A percentile compares a stretch with the other conserved stretches of the same genome.
phyloP scores from a whole-genome alignment of 2,113 vertebrate species.

The Toxostoma redivivum region DNA sequence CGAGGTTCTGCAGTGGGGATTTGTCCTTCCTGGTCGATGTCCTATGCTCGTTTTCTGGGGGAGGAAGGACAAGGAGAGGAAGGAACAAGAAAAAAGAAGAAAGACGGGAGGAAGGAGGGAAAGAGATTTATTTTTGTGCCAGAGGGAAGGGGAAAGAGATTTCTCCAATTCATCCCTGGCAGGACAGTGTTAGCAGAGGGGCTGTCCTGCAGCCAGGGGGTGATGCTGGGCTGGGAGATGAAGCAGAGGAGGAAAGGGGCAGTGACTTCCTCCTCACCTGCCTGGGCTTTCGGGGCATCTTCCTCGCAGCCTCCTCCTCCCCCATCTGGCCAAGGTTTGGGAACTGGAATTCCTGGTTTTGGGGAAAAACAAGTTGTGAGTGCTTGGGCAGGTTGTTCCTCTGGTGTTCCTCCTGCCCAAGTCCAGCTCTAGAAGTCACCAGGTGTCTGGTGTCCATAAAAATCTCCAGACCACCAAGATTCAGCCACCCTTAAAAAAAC shows the following conservation, averaged over 20 bases:
- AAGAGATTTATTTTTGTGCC: not conserved
- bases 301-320: not conserved
- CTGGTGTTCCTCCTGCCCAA: not conserved
- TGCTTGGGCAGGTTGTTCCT: no score
- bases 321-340: not conserved
- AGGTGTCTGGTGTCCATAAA: not conserved
- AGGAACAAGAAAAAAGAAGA: no score
- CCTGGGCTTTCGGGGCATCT: not conserved
- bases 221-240: not conserved
- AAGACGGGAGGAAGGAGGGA: no score
- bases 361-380: not conserved
- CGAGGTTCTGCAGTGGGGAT: not conserved
- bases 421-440: not conserved
- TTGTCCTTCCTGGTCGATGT: not conserved
- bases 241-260: not conserved
- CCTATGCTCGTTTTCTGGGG: not conserved
- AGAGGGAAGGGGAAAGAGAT: not conserved
- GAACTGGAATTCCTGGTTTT: not conserved
- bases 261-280: not conserved
- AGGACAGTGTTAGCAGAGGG: not conserved
- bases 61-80: not conserved
- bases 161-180: not conserved
- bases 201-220: not conserved
- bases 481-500: not conserved
- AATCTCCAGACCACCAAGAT: not conserved